These are phyloP conservation scores for Gymnodraco acuticeps DNA, from an alignment of 2,797 vertebrate species.

Conservation along the genomic window DNA sequence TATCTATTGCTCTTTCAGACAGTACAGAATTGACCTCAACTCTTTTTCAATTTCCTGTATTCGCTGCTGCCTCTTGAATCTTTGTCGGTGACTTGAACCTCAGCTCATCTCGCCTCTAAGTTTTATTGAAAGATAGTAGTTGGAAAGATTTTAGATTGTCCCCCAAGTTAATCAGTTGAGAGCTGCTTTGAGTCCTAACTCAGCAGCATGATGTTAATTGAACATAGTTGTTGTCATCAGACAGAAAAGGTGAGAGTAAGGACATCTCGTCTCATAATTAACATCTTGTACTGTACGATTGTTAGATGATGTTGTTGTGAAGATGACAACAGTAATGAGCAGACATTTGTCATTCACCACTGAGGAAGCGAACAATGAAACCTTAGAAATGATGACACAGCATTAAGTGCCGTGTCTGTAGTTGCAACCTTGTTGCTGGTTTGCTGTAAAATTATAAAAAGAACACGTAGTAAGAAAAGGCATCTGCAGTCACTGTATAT, in stretches of 20 bases:
- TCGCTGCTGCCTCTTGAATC: neutral
- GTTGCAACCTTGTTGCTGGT: neutral
- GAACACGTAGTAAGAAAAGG: neutral
- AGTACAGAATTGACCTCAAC: neutral
- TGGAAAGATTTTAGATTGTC: slow-evolving; percentile 1
- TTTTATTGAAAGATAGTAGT: neutral
- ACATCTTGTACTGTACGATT: slow-evolving; percentile 19
- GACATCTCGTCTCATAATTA: slow-evolving; percentile 43
- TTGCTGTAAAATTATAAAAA: neutral
- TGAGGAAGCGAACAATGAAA: neutral
- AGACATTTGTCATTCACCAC: slow-evolving; percentile 26
- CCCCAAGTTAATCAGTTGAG: neutral
- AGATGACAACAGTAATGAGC: slow-evolving; percentile 7
- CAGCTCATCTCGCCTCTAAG: slow-evolving; percentile 1
- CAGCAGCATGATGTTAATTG: slow-evolving; percentile 20
- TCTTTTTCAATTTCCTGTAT: slow-evolving; percentile 3
- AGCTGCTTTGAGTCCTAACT: slow-evolving; percentile 13
- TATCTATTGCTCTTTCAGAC: neutral
- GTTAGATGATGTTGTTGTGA: slow-evolving; percentile 16
- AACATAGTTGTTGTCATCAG: slow-evolving; percentile 9
- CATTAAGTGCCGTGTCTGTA: neutral
- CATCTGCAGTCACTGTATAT: neutral
- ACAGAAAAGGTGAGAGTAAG: slow-evolving; percentile 42
- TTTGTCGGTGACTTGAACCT: slow-evolving; percentile 1
- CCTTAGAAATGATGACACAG: neutral